A percentile compares a stretch with the other conserved stretches of the same genome.
Evolutionary conservation across 2,113 vertebrate genomes (phyloP).

Genomic region (Catagonus wagneri): DNA sequence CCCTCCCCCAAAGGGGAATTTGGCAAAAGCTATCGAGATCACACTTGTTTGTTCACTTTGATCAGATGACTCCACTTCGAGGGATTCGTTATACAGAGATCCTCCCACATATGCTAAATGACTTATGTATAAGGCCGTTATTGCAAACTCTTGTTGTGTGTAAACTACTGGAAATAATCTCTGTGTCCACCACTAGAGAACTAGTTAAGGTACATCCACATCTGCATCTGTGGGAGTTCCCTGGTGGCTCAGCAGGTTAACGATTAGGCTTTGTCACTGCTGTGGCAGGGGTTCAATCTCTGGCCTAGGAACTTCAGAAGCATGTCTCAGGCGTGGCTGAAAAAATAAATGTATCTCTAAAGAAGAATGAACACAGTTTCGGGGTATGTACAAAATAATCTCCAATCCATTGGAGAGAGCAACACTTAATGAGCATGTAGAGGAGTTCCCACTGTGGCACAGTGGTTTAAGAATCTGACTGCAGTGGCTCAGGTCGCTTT

Average conservation of each 20-base stretch:
- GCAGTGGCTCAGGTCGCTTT: too few relatives aligned
- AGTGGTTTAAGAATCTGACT: too few relatives aligned
- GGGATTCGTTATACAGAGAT: not conserved
- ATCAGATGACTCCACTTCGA: not conserved
- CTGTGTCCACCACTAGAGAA: not conserved
- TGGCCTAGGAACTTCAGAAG: too few relatives aligned
- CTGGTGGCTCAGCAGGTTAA: too few relatives aligned
- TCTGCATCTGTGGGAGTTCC: too few relatives aligned
- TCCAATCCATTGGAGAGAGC: not conserved
- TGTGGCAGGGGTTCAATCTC: too few relatives aligned
- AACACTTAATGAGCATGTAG: not conserved
- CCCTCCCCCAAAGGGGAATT: constrained; percentile 21
- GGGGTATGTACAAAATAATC: not conserved
- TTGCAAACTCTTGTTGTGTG: too few relatives aligned
- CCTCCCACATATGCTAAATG: not conserved
- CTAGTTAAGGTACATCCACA: not conserved
- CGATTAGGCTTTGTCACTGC: too few relatives aligned
- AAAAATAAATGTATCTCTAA: not conserved
- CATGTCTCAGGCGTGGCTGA: too few relatives aligned
- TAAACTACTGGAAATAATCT: not conserved
- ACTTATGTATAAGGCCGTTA: not conserved
- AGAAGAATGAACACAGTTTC: not conserved
- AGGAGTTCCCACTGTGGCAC: not conserved
- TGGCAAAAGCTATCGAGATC: not conserved
- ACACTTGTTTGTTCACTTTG: not conserved